Conservation (phyloP, 2,113 vertebrate species). For the Cololabis saira region DNA sequence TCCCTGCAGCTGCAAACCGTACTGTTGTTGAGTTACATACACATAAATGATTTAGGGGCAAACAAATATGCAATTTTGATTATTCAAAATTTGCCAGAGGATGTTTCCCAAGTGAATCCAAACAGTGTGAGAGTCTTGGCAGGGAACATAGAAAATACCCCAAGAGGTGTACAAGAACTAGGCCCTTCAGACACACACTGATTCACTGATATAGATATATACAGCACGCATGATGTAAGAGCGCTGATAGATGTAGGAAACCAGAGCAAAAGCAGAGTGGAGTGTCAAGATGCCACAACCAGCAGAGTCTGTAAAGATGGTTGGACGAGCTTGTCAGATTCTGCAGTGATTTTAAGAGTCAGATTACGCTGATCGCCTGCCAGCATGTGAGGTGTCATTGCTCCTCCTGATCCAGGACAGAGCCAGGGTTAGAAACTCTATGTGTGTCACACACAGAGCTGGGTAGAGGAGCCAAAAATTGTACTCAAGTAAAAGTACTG, state of each 20-base stretch:
- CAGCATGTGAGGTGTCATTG: constrained; percentile 2
- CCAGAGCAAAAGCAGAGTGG: constrained; percentile 31
- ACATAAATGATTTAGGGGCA: constrained; percentile 47
- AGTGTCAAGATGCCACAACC: constrained; percentile 24
- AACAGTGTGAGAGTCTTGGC: constrained; percentile 48
- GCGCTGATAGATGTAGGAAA: constrained; percentile 26
- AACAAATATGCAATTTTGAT: constrained; percentile 57
- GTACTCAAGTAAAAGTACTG: no score
- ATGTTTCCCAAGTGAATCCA: constrained; percentile 50
- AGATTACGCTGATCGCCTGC: constrained; percentile 21
- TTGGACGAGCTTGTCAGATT: constrained; percentile 20
- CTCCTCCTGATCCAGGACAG: constrained; percentile 4
- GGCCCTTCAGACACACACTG: constrained; percentile 41
- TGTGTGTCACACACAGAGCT: no score
- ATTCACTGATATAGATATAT: constrained; percentile 41
- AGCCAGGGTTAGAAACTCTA: not conserved
- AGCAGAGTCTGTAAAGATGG: constrained; percentile 16
- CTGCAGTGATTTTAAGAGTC: constrained; percentile 4
- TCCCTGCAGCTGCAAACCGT: constrained; percentile 21
- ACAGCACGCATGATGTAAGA: constrained; percentile 24
- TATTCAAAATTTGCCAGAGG: constrained; percentile 40
- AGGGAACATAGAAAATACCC: constrained; percentile 46
- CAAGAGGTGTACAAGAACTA: constrained; percentile 38
- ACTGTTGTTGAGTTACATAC: constrained; percentile 18
- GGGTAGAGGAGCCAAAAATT: no score